Evolutionary conservation across 2,797 vertebrate genomes (phyloP), one percentile per base, ranked within the genome.

Genomic region (Phoxinus dragarum): DNA sequence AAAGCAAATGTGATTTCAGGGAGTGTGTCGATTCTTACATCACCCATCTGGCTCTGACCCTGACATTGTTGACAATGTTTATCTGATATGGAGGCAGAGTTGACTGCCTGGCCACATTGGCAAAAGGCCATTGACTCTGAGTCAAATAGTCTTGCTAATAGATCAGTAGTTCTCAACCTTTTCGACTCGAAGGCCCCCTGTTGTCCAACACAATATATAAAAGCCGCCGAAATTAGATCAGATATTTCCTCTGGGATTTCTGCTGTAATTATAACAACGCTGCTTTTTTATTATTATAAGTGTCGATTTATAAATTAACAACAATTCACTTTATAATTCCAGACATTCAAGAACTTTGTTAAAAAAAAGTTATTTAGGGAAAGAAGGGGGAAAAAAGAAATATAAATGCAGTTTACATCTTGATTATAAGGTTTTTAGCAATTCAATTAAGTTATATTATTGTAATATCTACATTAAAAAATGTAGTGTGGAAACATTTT

Each of bases 1-100:
- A 80, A 89, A 91, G 90, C 89, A 90, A 90, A 90, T 88, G 91
- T 86, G 91, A 92, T 93, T 94, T 93, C 89, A 93, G 93, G 91
- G 91, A 93, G 92, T 91, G 90, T 93, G 92, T 94, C 94, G 91
- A 93, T 95, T 94, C 92, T 94, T 93, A 90, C 92, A 92, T 94
- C 93, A 93, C 88, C 91, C 81, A 88, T 88, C 89, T 90, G 91
- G 93, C 90, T 90, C 86, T 88, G 86, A 66, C 89, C 84, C 81
- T 87, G 84, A 56, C 56, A 44, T 64, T 90, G 91, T 92, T 93
- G 91, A 93, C 91, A 89, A 84, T 88, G 85, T 82, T 42, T 89
- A 89, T 84, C 89, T 87, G 56, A 49, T 36, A 76, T 54, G 4
- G 84, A 92, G 90, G 89, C 88, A 84, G 86, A 88, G 88, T 87